Base-by-base conservation (phyloP, 2,113 vertebrate genomes). In the Tichodroma muraria region DNA sequence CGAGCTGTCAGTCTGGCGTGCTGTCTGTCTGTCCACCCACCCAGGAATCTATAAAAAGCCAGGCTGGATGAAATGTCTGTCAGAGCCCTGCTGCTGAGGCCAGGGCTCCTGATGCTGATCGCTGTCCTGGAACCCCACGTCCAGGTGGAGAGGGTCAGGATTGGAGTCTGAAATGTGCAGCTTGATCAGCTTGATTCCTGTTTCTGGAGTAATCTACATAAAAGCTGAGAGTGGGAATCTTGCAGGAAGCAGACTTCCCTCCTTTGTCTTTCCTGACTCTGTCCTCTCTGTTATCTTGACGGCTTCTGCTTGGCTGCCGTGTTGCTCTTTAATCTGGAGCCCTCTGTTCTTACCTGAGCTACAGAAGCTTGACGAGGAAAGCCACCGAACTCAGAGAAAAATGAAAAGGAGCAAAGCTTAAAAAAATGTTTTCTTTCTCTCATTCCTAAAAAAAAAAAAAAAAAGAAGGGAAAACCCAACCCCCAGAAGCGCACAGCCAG, bases 301-400 rank as follows among this genome's bases (percentile, higher is more conserved):
- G 18, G 76, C 42, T 82, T 91, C 80, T 90, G 69, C 72, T 91
- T 89, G 59, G 71, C 81, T 90, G 87, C 73, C 2, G 38, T 94
- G 85, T 88, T 85, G 86, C 76, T 54, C 89, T 89, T 95, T 96
- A 94, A 96, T 95, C 56, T 92, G 90, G 64, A 83, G 78, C 89
- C 68, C 80, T 95, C 94, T 96, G 92, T 95, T 95, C 94, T 94
- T 96, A 93, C 72, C 91, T 92, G 80, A 96, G 91, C 84, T 73
- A 85, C 75, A 85, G 85, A 96, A 63, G 86, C 90, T 88, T 91
- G 90, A 85, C 25, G 80, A 85, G 80, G 33, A 92, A 92, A 90
- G 93, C 64, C 73, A 52, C 79, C 80, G 93, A 89, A 95, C 90
- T 88, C 21, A 0, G 60, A 90, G 76, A 59, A 80, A 80, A 91